Evolutionary conservation across 2,113 vertebrate genomes (phyloP), one percentile per base, ranked within the genome.

Genomic region (Halichoerus grypus): DNA sequence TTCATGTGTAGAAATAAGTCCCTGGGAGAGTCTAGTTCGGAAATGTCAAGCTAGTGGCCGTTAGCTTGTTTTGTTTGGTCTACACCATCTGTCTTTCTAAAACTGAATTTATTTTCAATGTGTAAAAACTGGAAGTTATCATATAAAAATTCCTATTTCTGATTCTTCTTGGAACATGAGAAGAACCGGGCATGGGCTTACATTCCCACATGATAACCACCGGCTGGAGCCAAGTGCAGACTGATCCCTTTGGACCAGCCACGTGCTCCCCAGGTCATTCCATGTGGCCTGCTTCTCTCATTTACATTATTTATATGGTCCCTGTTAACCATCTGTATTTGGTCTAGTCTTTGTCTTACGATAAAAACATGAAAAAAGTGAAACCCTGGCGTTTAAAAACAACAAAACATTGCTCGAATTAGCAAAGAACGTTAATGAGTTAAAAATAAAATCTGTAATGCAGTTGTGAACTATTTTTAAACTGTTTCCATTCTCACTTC

Each of bases 321-420:
- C n/a, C 51, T 39, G 15, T 24, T 21, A 77, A 88, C 7, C 88
- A 84, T 26, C 55, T 90, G 26, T 46, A 26, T 77, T 26, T 53
- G 14, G 7, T 84, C 42, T 31, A 63, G 22, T 74, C 42, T 69
- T 26, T 71, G 31, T 65, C 53, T 13, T 90, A 59, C 21, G 28
- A 89, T 1, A 59, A 71, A 36, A 69, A 72, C 10, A 18, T 24
- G 5, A 79, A 90, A 89, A 72, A 79, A 51, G 53, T 59, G 15
- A 90, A 87, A 42, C 1, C 6, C 26, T 72, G 72, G 61, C 81
- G 15, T 46, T 83, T 31, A 90, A 36, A 95, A 91, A 86, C n/a
- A 95, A 63, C n/a, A 63, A 90, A 72, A 76, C 7, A 61, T 8
- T 61, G 67, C 39, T 55, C 97, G 53, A 97, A 97, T 49, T 91